Evolutionary conservation across 1,140 invertebrate genomes (phyloP).

Genomic region (Euglossa dilemma): DNA sequence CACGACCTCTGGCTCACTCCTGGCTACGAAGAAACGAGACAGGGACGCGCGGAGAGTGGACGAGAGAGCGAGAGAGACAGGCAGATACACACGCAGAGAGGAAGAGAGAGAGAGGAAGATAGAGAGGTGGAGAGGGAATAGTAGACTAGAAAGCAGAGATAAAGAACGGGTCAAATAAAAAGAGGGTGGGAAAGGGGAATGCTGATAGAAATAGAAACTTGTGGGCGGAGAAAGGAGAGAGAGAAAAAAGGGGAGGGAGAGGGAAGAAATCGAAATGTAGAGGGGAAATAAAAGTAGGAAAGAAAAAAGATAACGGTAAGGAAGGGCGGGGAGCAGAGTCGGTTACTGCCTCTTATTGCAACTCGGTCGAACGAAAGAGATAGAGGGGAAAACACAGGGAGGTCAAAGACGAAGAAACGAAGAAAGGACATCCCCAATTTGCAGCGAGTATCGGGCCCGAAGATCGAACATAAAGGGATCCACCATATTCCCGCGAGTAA

Average conservation of each 20-base stretch:
- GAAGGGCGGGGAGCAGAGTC: conserved; percentile 40
- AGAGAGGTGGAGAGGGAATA: conserved; percentile 15
- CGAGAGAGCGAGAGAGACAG: conserved; percentile 31
- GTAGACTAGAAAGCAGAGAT: conserved; percentile 48
- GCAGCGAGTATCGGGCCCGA: conserved; percentile 47
- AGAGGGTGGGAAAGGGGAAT: conserved; percentile 32
- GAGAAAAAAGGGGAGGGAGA: conserved; percentile 6
- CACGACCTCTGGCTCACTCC: conserved; percentile 62
- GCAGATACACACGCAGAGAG: conserved; percentile 20
- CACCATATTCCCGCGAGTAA: conserved; percentile 46
- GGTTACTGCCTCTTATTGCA: conserved; percentile 71
- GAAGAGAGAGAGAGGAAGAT: conserved; percentile 38
- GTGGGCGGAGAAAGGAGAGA: conserved; percentile 18
- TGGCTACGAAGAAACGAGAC: conserved; percentile 51
- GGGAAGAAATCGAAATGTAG: conserved; percentile 38
- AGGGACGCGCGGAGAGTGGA: conserved; percentile 26
- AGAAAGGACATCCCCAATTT: conserved; percentile 64
- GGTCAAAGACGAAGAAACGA: neutral
- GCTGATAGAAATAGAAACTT: conserved; percentile 55
- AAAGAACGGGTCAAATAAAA: conserved; percentile 46
- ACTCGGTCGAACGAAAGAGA: conserved; percentile 67
- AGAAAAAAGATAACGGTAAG: conserved; percentile 25
- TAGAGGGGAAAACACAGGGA: neutral
- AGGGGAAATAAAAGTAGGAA: conserved; percentile 17
- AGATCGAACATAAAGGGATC: conserved; percentile 35